Evolutionary conservation across 1,140 invertebrate genomes (phyloP).

Genomic region (Anastrepha obliqua): DNA sequence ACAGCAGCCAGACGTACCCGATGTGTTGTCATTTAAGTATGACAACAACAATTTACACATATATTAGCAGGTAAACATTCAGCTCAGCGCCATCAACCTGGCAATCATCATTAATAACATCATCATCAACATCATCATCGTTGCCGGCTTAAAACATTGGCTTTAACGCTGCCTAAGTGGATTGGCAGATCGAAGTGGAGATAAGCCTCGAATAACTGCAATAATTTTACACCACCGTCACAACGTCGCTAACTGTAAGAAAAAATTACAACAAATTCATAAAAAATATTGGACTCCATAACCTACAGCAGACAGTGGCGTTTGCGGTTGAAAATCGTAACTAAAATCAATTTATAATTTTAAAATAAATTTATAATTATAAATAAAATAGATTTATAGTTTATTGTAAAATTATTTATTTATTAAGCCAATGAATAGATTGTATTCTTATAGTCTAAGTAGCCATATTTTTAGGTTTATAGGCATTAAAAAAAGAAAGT

Average conservation of each 20-base stretch:
- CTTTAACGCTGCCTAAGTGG: constrained; percentile 35
- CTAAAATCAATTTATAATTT: too few relatives aligned
- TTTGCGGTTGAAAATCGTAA: neutral
- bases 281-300: constrained; percentile 17
- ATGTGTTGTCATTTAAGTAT: constrained; percentile 33
- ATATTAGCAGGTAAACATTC: constrained; percentile 27
- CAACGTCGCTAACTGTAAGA: constrained; percentile 20
- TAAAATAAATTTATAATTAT: too few relatives aligned
- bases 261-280: constrained; percentile 33
- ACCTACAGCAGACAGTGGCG: neutral
- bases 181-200: constrained; percentile 12
- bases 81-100: constrained; percentile 43
- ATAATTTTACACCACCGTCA: constrained; percentile 47
- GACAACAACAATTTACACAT: neutral
- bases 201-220: constrained; percentile 49
- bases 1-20: constrained; percentile 39
- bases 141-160: constrained; percentile 13
- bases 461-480: too few relatives aligned
- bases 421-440: too few relatives aligned
- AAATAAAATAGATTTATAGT: too few relatives aligned
- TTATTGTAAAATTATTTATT: too few relatives aligned
- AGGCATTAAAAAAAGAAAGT: too few relatives aligned
- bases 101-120: constrained; percentile 32
- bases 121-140: constrained; percentile 25
- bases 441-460: too few relatives aligned